These are phyloP conservation scores for Macroramphosus scolopax DNA, from an alignment of 2,797 vertebrate genomes.

Conservation along the genomic window DNA sequence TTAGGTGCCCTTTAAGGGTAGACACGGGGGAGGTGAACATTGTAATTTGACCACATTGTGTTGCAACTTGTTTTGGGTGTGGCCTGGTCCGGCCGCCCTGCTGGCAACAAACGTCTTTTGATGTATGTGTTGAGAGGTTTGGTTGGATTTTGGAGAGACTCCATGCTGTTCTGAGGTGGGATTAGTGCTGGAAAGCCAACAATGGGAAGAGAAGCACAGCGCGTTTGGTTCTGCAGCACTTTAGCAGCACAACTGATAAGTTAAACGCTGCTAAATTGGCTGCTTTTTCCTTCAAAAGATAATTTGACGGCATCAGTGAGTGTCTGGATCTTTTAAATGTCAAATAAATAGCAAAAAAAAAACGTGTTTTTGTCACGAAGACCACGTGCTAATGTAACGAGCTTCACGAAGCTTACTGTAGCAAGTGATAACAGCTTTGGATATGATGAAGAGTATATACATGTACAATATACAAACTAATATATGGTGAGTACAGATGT, in stretches of 20 bases:
- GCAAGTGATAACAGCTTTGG: too few relatives aligned
- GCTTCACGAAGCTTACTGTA: too few relatives aligned
- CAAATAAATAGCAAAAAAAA: too few relatives aligned
- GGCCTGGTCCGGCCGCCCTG: conserved; percentile 36
- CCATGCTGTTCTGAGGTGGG: conserved; percentile 33
- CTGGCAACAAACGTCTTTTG: conserved; percentile 62
- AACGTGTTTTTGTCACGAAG: too few relatives aligned
- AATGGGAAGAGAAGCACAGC: conserved; percentile 16
- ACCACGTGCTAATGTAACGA: too few relatives aligned
- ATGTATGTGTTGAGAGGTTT: conserved; percentile 57
- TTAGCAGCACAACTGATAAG: conserved; percentile 14
- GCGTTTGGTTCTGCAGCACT: conserved; percentile 4
- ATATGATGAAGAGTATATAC: too few relatives aligned
- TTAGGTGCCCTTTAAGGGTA: conserved; percentile 53
- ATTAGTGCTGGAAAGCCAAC: conserved; percentile 41
- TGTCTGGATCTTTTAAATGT: not conserved
- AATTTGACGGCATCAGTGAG: not conserved
- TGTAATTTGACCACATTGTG: conserved; percentile 65
- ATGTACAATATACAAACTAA: too few relatives aligned
- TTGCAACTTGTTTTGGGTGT: conserved; percentile 58
- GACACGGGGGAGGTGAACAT: conserved; percentile 37
- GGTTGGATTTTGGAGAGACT: conserved; percentile 29
- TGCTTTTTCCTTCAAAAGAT: not conserved
- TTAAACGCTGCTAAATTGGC: not conserved
- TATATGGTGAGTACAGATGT: too few relatives aligned